These are phyloP conservation scores for Melitaea athalia DNA, from an alignment of 2,888 invertebrate species.

Conservation along the genomic window DNA sequence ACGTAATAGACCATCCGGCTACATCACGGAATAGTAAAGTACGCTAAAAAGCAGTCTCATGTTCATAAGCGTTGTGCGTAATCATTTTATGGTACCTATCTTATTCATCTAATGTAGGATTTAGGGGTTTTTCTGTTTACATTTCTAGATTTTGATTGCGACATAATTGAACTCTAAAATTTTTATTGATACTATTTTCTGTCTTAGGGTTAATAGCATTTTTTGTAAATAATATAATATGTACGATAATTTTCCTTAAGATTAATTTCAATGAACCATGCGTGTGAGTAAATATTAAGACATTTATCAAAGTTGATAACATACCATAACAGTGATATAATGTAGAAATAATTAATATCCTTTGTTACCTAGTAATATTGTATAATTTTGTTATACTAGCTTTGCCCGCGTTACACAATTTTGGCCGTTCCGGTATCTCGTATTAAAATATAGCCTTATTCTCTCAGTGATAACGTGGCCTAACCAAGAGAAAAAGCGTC, in stretches of 20 bases:
- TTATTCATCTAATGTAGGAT: not conserved
- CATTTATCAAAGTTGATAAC: slow-evolving; percentile 7
- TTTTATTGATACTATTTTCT: not conserved
- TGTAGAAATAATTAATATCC: not conserved
- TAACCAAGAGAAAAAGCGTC: too few species aligned
- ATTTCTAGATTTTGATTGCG: not conserved
- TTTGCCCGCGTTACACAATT: too few species aligned
- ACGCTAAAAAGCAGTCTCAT: not conserved
- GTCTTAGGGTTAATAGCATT: not conserved
- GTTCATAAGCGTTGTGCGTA: not conserved
- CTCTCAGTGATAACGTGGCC: too few species aligned
- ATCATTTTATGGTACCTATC: slow-evolving; percentile 3
- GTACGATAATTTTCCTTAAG: not conserved
- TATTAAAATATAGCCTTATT: too few species aligned
- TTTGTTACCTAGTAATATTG: not conserved
- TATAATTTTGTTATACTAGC: not conserved
- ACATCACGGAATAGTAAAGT: slow-evolving; percentile 20
- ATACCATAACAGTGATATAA: slow-evolving; percentile 13
- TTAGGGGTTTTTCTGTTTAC: slow-evolving; percentile 5
- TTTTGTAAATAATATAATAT: not conserved
- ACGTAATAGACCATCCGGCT: slow-evolving; percentile 54
- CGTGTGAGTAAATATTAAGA: not conserved
- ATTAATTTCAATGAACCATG: not conserved
- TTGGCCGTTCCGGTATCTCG: too few species aligned
- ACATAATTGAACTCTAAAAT: too few species aligned